A percentile compares a stretch with the other conserved stretches of the same genome.
Conservation (phyloP, 2,888 invertebrate species). For the Cephus sareptanus region DNA sequence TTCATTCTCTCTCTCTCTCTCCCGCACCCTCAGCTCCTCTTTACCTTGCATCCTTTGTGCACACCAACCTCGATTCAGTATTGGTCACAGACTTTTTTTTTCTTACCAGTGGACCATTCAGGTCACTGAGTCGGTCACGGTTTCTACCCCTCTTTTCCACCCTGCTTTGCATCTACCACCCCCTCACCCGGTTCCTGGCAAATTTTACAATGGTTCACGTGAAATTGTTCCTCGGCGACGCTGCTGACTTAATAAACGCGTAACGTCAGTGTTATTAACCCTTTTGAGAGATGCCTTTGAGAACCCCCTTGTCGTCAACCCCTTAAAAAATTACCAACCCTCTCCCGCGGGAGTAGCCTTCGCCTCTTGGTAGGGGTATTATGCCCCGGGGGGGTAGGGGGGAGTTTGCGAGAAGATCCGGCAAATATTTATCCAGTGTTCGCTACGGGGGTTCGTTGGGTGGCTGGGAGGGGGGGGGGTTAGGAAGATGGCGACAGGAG, state of each 20-base stretch:
- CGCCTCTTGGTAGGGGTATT: not conserved
- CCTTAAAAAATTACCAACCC: not conserved
- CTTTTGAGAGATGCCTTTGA: not conserved
- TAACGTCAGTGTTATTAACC: not conserved
- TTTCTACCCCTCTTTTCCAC: not conserved
- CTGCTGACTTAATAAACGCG: not conserved
- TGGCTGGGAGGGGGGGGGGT: too few relatives aligned
- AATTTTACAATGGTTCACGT: not conserved
- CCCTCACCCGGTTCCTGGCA: not conserved
- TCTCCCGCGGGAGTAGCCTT: not conserved
- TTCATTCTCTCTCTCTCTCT: not conserved
- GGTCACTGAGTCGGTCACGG: not conserved
- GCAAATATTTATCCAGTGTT: not conserved
- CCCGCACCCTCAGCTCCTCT: not conserved
- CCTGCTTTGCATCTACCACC: not conserved
- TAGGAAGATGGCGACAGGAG: not conserved
- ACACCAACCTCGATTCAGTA: not conserved
- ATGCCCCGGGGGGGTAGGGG: not conserved
- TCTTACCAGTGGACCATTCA: not conserved
- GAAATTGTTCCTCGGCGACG: not conserved
- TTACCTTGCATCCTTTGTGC: not conserved
- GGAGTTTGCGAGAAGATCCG: not conserved
- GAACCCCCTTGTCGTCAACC: not conserved
- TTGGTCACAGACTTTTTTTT: not conserved
- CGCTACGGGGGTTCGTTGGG: not conserved